Conservation (phyloP, 2,888 invertebrate genomes). For the Cistogaster globosa region DNA sequence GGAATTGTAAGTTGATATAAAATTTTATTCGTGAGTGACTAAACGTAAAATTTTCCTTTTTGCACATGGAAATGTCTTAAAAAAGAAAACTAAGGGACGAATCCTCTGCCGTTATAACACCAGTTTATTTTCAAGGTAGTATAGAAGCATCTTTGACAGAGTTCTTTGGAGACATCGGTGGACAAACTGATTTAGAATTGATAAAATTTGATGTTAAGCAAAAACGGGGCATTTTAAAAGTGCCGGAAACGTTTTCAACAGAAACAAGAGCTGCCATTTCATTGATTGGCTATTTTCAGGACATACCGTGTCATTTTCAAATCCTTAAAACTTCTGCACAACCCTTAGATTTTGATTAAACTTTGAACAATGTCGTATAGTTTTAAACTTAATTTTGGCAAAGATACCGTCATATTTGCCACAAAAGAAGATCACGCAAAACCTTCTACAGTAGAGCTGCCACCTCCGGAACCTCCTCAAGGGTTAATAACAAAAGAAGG, state of each 20-base stretch:
- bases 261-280: constrained; percentile 85
- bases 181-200: constrained; percentile 84
- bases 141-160: constrained; percentile 84
- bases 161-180: constrained; percentile 86
- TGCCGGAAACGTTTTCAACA: constrained; percentile 84
- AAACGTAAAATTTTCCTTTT: constrained; percentile 1
- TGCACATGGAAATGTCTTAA: constrained; percentile 10
- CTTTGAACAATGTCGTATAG: constrained; percentile 78
- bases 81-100: constrained; percentile 83
- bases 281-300: constrained; percentile 84
- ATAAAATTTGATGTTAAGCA: constrained; percentile 84
- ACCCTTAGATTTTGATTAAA: constrained; percentile 72
- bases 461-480: constrained; percentile 89
- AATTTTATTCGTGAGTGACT: constrained; percentile 41
- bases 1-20: constrained; percentile 84
- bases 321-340: constrained; percentile 84
- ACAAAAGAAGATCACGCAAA: constrained; percentile 90
- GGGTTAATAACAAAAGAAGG: constrained; percentile 93
- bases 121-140: constrained; percentile 85
- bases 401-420: constrained; percentile 93
- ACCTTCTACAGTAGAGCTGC: constrained; percentile 88
- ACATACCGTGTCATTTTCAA: constrained; percentile 84
- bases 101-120: constrained; percentile 81
- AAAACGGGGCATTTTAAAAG: constrained; percentile 85
- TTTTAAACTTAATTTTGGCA: constrained; percentile 84